A percentile compares a stretch with the other conserved stretches of the same genome.
These are phyloP conservation scores for Bradypodion pumilum DNA, from an alignment of 2,797 vertebrate species.

Conservation along the genomic window DNA sequence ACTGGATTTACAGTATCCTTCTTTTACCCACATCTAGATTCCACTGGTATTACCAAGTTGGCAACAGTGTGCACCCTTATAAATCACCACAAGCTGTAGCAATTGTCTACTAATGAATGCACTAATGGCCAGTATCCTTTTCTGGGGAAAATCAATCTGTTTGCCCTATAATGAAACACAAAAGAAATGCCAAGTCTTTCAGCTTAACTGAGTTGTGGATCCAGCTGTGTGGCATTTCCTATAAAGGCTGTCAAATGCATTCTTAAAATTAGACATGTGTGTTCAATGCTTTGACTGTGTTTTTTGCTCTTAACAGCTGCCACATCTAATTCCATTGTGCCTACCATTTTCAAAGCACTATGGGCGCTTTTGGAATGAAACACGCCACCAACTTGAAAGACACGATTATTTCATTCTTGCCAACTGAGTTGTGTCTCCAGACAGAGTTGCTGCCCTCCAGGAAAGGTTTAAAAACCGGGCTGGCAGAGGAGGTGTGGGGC, in stretches of 20 bases:
- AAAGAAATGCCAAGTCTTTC: background rate
- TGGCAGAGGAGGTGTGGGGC: too few species aligned
- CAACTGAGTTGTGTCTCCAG: too few species aligned
- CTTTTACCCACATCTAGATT: background rate
- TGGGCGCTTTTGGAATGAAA: conserved; percentile 4
- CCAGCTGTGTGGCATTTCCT: background rate
- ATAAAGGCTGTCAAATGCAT: background rate
- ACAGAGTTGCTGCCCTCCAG: too few species aligned
- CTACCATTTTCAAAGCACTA: conserved; percentile 16
- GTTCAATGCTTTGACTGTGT: background rate
- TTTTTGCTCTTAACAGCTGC: conserved; percentile 22
- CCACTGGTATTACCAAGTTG: background rate
- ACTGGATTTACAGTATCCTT: background rate
- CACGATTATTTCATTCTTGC: background rate
- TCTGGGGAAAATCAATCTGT: background rate
- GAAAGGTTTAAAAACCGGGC: too few species aligned
- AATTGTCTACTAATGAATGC: background rate
- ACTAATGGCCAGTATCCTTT: background rate
- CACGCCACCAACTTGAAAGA: conserved; percentile 20
- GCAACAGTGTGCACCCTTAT: background rate
- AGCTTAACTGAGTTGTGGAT: background rate
- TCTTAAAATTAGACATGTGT: conserved; percentile 20
- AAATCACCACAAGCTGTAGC: background rate
- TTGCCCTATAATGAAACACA: background rate
- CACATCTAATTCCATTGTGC: conserved; percentile 7